These are phyloP conservation scores for Passer domesticus DNA, from an alignment of 2,113 vertebrate genomes.

Conservation along the genomic window DNA sequence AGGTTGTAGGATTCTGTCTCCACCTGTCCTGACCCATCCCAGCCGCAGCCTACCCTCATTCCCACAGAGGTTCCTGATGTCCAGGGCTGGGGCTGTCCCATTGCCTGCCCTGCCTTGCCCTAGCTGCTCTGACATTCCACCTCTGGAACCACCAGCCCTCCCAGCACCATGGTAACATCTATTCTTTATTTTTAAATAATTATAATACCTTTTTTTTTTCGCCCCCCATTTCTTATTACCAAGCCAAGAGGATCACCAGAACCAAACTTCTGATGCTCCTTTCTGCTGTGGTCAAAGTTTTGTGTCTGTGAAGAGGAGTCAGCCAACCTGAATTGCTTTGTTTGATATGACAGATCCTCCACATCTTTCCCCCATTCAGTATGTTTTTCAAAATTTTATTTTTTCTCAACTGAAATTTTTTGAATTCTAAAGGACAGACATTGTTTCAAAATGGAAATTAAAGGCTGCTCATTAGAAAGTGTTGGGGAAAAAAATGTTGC, in stretches of 20 bases:
- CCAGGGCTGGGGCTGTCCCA: neutral
- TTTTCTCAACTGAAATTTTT: neutral
- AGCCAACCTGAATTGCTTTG: neutral
- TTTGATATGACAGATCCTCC: neutral
- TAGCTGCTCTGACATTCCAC: neutral
- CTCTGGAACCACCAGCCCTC: neutral
- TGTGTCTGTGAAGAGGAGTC: neutral
- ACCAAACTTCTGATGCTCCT: neutral
- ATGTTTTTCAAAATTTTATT: neutral
- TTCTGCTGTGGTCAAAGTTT: neutral
- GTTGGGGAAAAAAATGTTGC: fast-evolving
- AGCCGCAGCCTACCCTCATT: neutral
- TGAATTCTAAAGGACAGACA: neutral
- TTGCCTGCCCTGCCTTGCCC: neutral
- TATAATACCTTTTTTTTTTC: no score
- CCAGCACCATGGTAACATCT: fast-evolving
- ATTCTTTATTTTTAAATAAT: neutral
- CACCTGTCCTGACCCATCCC: neutral
- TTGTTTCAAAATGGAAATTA: neutral
- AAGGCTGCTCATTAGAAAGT: neutral
- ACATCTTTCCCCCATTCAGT: neutral
- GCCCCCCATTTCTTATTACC: neutral
- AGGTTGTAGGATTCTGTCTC: neutral
- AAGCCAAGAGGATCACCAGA: neutral
- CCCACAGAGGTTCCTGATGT: neutral